Conservation (phyloP, 1,140 invertebrate species). For the Orussus abietinus region DNA sequence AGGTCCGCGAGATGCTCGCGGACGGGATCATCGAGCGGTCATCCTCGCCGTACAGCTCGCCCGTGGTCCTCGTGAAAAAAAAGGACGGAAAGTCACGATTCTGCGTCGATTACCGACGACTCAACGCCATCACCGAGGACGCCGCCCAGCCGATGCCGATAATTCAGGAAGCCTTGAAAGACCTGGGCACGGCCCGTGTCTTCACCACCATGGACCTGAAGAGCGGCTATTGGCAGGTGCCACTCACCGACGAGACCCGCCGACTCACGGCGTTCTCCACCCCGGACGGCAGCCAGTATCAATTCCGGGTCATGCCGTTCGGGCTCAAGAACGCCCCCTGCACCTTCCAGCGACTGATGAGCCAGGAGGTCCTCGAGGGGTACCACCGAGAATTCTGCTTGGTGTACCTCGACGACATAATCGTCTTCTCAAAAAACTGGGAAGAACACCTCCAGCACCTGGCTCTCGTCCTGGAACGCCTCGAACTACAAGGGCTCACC, state of each 20-base stretch:
- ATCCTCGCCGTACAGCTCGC: slow-evolving; percentile 29
- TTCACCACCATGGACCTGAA: slow-evolving; percentile 34
- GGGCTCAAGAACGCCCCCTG: slow-evolving; percentile 11
- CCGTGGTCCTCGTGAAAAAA: slow-evolving; percentile 50
- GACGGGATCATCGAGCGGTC: slow-evolving; percentile 28
- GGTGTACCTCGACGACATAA: slow-evolving; percentile 30
- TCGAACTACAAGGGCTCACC: slow-evolving; percentile 14
- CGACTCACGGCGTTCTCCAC: slow-evolving; percentile 46
- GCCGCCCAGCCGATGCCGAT: slow-evolving; percentile 24
- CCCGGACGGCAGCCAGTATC: slow-evolving; percentile 20
- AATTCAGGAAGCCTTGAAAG: slow-evolving; percentile 25
- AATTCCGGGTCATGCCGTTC: slow-evolving; percentile 14
- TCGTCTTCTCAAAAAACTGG: slow-evolving; percentile 18
- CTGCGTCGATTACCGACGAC: slow-evolving; percentile 47
- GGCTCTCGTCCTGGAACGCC: slow-evolving; percentile 10
- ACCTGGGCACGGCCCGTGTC: slow-evolving; percentile 16
- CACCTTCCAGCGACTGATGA: slow-evolving; percentile 6
- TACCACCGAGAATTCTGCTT: slow-evolving; percentile 18
- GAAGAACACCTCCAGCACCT: slow-evolving; percentile 17
- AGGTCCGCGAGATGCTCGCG: slow-evolving; percentile 20
- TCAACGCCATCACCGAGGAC: slow-evolving; percentile 46
- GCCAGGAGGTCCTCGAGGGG: slow-evolving; percentile 10
- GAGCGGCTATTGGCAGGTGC: slow-evolving; percentile 42
- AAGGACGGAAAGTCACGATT: slow-evolving; percentile 45
- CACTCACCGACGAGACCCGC: slow-evolving; percentile 29